Percentiles rank a stretch among this genome's conserved stretches.
Conservation (phyloP, 2,113 vertebrate genomes). For the Gnathonemus longibarbis region DNA sequence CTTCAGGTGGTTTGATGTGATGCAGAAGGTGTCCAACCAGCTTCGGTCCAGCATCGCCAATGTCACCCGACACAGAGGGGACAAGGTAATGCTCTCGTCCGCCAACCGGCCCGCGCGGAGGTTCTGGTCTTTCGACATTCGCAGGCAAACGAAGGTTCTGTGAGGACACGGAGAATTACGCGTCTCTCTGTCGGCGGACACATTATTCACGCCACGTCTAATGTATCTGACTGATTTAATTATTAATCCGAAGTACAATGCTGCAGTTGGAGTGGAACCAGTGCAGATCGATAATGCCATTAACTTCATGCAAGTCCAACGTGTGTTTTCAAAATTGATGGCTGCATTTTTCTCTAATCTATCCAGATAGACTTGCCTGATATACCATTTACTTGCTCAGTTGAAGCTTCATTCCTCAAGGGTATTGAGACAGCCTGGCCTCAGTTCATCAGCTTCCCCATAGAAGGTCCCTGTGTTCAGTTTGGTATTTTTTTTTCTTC, state of each 20-base stretch:
- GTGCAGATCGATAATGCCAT: not conserved
- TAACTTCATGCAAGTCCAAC: not conserved
- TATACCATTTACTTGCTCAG: not conserved
- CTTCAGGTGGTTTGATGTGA: constrained; percentile 91
- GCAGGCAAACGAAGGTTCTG: not conserved
- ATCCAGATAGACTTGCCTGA: not conserved
- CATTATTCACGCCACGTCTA: not conserved
- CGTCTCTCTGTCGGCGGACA: not conserved
- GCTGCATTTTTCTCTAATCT: not conserved
- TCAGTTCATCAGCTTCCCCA: not conserved
- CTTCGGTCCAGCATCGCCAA: constrained; percentile 78
- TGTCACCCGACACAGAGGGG: constrained; percentile 78
- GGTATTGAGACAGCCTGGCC: not conserved
- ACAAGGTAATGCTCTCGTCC: constrained; percentile 71
- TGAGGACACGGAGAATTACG: not conserved
- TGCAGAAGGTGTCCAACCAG: constrained; percentile 89
- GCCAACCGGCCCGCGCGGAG: too few relatives aligned
- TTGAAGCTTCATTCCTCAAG: not conserved
- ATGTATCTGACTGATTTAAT: not conserved
- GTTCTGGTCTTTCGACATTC: not conserved
- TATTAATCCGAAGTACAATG: not conserved
- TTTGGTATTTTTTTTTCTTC: not conserved
- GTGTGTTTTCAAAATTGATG: not conserved
- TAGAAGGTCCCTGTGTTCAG: not conserved
- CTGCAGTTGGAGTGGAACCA: not conserved